Base-by-base conservation (phyloP, 2,888 invertebrate species). In the Cancer borealis region DNA sequence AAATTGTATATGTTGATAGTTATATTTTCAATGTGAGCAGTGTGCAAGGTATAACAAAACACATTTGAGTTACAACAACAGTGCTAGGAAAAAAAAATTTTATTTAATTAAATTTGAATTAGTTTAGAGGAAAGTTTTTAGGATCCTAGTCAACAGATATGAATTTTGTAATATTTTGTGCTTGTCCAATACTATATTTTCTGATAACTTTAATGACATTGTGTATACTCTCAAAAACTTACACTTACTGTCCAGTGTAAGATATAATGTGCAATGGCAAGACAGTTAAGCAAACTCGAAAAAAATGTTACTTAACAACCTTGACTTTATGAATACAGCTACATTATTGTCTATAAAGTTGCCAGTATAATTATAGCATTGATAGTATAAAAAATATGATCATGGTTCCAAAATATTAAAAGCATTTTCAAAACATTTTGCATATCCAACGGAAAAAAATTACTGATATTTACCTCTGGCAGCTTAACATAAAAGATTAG, bases 301-400 rank as follows among this genome's bases (percentile, higher is more conserved):
- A 21, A 84, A 39, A 39, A 3, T 30, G 84, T n/a, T 84, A 73
- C n/a, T n/a, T 73, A 73, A 73, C n/a, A 73, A 26, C 84, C 8
- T 8, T 30, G 30, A 84, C 12, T 14, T 84, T 84, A 39, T 84
- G 14, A 84, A 84, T 84, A 30, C 8, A 30, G 84, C 84, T 84
- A 84, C n/a, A 39, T 84, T 84, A 84, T 84, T 84, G 84, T 84
- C 84, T 84, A 84, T 84, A 84, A 84, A 84, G 73, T 84, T 84
- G 84, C 39, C 84, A 84, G 84, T 84, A 39, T 26, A 73, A 73
- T 21, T n/a, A 73, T 84, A 84, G 84, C 84, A 84, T 84, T 84
- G 84, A 73, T 8, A 84, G 84, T 84, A 84, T 84, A 84, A 84
- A 84, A 84, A 84, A 84, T 84, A 84, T 30, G 84, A 84, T 84